Percentiles rank a stretch among this genome's conserved stretches.
Evolutionary conservation across 2,113 vertebrate species (phyloP).

Genomic region (Zonotrichia leucophrys): DNA sequence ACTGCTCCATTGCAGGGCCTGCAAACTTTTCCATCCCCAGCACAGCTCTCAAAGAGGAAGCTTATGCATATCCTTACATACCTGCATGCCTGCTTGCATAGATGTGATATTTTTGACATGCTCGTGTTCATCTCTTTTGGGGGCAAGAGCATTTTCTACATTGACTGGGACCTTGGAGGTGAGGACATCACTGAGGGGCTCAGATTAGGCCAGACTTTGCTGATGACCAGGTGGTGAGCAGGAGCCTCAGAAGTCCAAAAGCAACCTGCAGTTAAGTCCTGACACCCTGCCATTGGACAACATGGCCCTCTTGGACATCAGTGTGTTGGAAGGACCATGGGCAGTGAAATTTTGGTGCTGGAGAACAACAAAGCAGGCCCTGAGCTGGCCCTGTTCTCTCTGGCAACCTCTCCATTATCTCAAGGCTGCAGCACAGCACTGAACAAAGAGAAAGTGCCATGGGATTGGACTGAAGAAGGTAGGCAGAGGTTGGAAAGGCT

Average conservation of each 20-base stretch:
- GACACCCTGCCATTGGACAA: fast-evolving
- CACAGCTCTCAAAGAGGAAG: background rate
- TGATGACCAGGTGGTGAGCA: background rate
- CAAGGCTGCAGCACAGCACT: background rate
- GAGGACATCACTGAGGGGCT: background rate
- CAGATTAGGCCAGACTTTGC: background rate
- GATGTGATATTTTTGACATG: background rate
- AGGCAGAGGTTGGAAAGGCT: background rate
- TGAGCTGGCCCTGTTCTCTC: background rate
- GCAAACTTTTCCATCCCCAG: background rate
- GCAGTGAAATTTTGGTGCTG: background rate
- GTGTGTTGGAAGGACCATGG: background rate
- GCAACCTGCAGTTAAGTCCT: background rate
- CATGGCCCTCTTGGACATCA: background rate
- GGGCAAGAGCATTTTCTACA: background rate
- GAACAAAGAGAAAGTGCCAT: background rate
- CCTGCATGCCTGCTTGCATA: background rate
- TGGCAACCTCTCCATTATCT: background rate
- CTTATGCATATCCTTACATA: background rate
- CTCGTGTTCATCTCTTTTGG: background rate
- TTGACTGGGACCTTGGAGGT: background rate
- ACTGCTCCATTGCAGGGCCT: background rate
- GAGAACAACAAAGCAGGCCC: fast-evolving
- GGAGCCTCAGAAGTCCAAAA: background rate
- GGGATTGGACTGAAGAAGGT: background rate